Base-by-base conservation (phyloP, 2,888 invertebrate genomes). In the Scaptomyza caliginosa region DNA sequence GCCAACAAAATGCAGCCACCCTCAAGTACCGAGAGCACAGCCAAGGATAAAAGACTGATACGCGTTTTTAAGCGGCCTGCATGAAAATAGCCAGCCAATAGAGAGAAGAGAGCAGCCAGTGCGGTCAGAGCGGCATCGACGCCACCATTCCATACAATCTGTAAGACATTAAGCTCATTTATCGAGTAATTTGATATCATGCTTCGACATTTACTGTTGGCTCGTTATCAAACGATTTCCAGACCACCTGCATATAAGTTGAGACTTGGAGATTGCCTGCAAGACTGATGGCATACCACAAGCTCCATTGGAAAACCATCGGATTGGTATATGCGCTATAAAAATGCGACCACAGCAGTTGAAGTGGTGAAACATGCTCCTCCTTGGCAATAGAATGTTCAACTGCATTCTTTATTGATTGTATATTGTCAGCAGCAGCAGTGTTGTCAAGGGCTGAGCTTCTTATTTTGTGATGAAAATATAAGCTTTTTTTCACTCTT, bases 41-140 rank as follows among this genome's bases (percentile, higher is more conserved):
- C 90, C 36, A 93, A 74, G 1, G 92, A 82, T 10, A 93, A 70
- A 49, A 93, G 89, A 42, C 93, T 93, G 45, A 89, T 86, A 4
- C 91, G 89, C 39, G 91, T 84, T 43, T 84, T 89, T 0, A 90
- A 62, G 4, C 83, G 86, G 1, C 88, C 89, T 2, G 88, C 86
- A 62, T 90, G 90, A 39, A 90, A 74, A 55, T 90, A 91, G 0
- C 93, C 93, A 0, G 94, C 94, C 0, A 92, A 56, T 45, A 93
- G 90, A 0, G 95, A 93, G 3, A 93, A 94, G 1, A 92, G 82
- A 16, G 94, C 94, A 58, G 96, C 95, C 0, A 95, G 89, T 0
- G 95, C 90, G 0, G 96, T 96, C 36, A 94, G 92, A 0, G 93
- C 85, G 0, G 96, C 96, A 91, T 98, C 98, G 0, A 97, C 96